Percentiles rank a stretch among this genome's conserved stretches.
These are phyloP conservation scores for Drosophila sp. DNA, from an alignment of 1,140 invertebrate genomes.

Conservation along the genomic window DNA sequence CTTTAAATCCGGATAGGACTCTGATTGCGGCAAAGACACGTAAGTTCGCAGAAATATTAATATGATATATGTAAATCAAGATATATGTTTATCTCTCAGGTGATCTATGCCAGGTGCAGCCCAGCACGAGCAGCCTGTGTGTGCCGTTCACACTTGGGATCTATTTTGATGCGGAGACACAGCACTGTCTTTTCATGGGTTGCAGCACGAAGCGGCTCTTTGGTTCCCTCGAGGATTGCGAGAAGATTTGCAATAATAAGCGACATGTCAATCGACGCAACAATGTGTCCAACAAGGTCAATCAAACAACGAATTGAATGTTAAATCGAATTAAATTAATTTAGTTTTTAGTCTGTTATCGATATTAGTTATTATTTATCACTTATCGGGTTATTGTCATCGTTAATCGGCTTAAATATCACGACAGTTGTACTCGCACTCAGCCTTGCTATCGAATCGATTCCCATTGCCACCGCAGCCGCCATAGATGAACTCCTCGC, in stretches of 20 bases:
- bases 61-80: neutral
- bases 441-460: constrained; percentile 89
- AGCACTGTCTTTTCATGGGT: constrained; percentile 69
- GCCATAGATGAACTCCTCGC: constrained; percentile 75
- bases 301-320: constrained; percentile 70
- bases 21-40: constrained; percentile 49
- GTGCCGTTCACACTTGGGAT: constrained; percentile 69
- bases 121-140: constrained; percentile 66
- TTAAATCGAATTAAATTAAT: constrained; percentile 28
- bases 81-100: constrained; percentile 34
- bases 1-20: constrained; percentile 35
- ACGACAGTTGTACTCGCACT: constrained; percentile 91
- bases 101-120: constrained; percentile 67
- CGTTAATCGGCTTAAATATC: constrained; percentile 49
- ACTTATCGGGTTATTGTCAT: constrained; percentile 1
- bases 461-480: constrained; percentile 92
- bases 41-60: constrained; percentile 41
- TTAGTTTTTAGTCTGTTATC: constrained; percentile 31
- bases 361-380: constrained; percentile 7
- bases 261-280: constrained; percentile 61
- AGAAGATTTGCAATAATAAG: constrained; percentile 76
- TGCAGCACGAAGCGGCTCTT: constrained; percentile 71
- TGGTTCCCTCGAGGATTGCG: constrained; percentile 67
- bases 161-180: constrained; percentile 70
- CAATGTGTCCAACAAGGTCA: constrained; percentile 44